phyloP scores from a whole-genome alignment of 1,140 invertebrate genomes.

The Nasonia giraulti region DNA sequence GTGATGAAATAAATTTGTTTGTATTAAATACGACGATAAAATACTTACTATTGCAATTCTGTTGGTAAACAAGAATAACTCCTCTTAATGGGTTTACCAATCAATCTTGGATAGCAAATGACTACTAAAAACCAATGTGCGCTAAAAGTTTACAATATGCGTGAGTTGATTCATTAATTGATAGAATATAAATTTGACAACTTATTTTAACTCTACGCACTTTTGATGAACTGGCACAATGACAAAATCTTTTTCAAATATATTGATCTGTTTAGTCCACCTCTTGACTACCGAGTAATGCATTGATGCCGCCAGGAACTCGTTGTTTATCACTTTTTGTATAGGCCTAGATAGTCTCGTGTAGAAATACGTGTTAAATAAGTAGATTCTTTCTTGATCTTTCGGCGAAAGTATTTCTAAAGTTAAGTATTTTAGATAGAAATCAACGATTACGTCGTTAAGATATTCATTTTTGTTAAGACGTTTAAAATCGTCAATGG shows the following conservation, averaged over 20 bases:
- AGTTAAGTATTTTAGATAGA: slow-evolving; percentile 94
- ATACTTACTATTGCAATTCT: neutral
- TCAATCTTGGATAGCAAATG: slow-evolving; percentile 92
- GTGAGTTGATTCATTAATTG: neutral
- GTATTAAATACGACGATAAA: no score
- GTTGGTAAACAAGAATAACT: slow-evolving; percentile 57
- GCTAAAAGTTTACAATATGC: slow-evolving; percentile 69
- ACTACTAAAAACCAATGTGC: slow-evolving; percentile 97
- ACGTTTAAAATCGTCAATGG: slow-evolving; percentile 93
- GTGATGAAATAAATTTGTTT: slow-evolving; percentile 63
- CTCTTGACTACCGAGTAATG: slow-evolving; percentile 91
- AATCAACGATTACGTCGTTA: slow-evolving; percentile 98
- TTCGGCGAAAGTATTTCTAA: slow-evolving; percentile 81
- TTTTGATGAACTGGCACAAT: slow-evolving; percentile 98
- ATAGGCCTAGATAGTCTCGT: slow-evolving; percentile 89
- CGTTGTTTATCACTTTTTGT: slow-evolving; percentile 77
- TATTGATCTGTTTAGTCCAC: slow-evolving; percentile 97
- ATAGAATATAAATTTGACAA: neutral
- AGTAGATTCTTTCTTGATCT: slow-evolving; percentile 87
- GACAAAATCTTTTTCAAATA: slow-evolving; percentile 97
- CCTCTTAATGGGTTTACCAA: slow-evolving; percentile 82
- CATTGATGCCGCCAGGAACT: slow-evolving; percentile 83
- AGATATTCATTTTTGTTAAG: slow-evolving; percentile 93
- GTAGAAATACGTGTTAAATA: slow-evolving; percentile 98
- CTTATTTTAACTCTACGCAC: slow-evolving; percentile 72